These are phyloP conservation scores for Macroglossus sobrinus DNA, from an alignment of 2,113 vertebrate genomes.

Conservation along the genomic window DNA sequence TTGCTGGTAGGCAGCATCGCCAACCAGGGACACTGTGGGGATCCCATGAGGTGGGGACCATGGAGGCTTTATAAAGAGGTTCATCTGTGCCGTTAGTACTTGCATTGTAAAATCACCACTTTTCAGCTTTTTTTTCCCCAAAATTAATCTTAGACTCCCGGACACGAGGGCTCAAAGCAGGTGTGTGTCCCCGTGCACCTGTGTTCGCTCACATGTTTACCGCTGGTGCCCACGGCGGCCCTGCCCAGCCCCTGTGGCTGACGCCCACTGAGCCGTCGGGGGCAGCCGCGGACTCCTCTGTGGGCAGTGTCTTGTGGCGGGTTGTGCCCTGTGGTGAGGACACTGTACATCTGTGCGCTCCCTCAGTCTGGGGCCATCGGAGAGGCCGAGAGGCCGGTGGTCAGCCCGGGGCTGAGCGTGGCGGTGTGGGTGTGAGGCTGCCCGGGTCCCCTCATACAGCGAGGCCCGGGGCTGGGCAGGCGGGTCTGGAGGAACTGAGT, in stretches of 20 bases:
- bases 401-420: fast-evolving
- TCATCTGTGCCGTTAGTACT: not conserved
- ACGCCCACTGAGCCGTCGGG: fast-evolving
- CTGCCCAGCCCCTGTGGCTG: not conserved
- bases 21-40: not conserved
- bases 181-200: fast-evolving
- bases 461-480: not conserved
- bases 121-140: not conserved
- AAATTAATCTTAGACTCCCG: not conserved
- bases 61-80: not conserved
- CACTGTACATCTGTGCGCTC: fast-evolving
- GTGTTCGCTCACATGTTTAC: fast-evolving
- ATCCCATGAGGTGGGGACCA: fast-evolving
- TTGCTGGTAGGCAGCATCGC: too few relatives aligned
- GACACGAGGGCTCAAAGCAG: fast-evolving
- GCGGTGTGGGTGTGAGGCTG: fast-evolving
- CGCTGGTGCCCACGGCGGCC: too few relatives aligned
- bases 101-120: too few relatives aligned
- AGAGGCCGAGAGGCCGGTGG: fast-evolving
- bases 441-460: fast-evolving
- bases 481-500: fast-evolving
- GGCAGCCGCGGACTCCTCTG: fast-evolving
- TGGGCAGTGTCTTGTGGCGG: fast-evolving
- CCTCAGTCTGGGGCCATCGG: fast-evolving
- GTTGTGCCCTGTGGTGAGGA: fast-evolving